Evolutionary conservation across 2,888 invertebrate species (phyloP).

Genomic region (Lasioglossum vierecki): DNA sequence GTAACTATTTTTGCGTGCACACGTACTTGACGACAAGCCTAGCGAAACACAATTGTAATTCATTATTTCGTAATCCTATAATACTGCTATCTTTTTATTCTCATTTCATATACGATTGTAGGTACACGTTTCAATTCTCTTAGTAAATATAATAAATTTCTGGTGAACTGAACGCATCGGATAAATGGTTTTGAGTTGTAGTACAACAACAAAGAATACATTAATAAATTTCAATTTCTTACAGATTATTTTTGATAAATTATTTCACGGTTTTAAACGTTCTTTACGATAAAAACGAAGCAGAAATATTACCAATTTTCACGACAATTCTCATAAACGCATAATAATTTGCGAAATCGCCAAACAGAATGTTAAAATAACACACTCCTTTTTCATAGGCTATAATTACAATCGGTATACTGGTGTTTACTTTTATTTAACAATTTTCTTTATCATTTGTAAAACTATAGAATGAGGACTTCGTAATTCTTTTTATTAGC

Average conservation of each 20-base stretch:
- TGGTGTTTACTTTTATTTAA: not conserved
- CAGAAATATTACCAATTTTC: not conserved
- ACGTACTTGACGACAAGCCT: not conserved
- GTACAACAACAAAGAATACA: not conserved
- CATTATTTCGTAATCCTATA: not conserved
- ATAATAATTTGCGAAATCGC: not conserved
- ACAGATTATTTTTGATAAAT: not conserved
- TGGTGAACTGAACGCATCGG: not conserved
- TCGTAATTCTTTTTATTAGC: conserved; percentile 19
- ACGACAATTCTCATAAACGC: not conserved
- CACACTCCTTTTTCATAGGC: not conserved
- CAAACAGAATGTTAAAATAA: not conserved
- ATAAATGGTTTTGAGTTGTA: not conserved
- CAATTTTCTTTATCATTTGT: conserved; percentile 2
- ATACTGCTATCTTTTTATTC: not conserved
- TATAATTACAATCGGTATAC: not conserved
- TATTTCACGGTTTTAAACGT: not conserved
- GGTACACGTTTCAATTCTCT: not conserved
- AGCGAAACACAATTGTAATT: not conserved
- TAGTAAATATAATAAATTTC: not conserved
- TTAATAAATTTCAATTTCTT: not conserved
- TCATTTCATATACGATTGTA: not conserved
- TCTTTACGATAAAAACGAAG: not conserved
- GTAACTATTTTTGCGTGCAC: not conserved
- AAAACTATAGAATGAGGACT: not conserved